Percentiles rank a stretch among this genome's conserved stretches.
These are phyloP conservation scores for Gasteruption jaculator DNA, from an alignment of 2,888 invertebrate genomes.

Conservation along the genomic window DNA sequence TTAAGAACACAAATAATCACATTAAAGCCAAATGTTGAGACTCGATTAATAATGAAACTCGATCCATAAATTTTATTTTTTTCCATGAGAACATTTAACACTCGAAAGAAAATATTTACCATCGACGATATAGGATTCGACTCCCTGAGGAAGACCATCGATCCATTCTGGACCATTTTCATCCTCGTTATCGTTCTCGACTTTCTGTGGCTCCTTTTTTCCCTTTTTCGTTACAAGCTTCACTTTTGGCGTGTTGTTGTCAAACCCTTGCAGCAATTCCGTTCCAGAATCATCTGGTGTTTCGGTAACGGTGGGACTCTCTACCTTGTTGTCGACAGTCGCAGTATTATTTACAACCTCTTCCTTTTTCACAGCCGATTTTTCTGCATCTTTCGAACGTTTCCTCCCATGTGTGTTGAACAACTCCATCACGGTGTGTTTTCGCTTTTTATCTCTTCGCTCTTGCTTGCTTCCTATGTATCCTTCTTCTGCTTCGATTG, in stretches of 20 bases:
- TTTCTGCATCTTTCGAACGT: constrained; percentile 33
- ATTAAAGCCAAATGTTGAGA: too few relatives aligned
- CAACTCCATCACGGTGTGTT: constrained; percentile 65
- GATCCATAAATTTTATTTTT: not conserved
- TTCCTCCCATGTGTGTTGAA: constrained; percentile 60
- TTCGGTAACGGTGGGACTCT: constrained; percentile 26
- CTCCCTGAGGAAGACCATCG: constrained; percentile 45
- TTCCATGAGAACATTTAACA: constrained; percentile 9
- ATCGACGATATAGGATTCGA: constrained; percentile 46
- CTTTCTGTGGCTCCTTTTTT: constrained; percentile 31
- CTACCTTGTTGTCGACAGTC: constrained; percentile 21
- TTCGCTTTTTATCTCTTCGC: constrained; percentile 66
- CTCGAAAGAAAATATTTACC: constrained; percentile 45
- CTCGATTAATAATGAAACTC: too few relatives aligned
- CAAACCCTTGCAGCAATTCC: constrained; percentile 36
- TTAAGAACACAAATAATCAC: too few relatives aligned
- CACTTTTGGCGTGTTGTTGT: constrained; percentile 32
- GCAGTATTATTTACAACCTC: too few relatives aligned
- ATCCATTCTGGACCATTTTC: constrained; percentile 44
- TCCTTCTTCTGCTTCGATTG: constrained; percentile 29
- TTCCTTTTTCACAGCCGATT: constrained; percentile 33
- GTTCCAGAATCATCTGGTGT: constrained; percentile 37
- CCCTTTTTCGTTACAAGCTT: constrained; percentile 33
- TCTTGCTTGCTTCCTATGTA: constrained; percentile 63
- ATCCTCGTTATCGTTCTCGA: constrained; percentile 36